Base-by-base conservation (phyloP, 2,113 vertebrate species). In the Saimiri boliviensis region DNA sequence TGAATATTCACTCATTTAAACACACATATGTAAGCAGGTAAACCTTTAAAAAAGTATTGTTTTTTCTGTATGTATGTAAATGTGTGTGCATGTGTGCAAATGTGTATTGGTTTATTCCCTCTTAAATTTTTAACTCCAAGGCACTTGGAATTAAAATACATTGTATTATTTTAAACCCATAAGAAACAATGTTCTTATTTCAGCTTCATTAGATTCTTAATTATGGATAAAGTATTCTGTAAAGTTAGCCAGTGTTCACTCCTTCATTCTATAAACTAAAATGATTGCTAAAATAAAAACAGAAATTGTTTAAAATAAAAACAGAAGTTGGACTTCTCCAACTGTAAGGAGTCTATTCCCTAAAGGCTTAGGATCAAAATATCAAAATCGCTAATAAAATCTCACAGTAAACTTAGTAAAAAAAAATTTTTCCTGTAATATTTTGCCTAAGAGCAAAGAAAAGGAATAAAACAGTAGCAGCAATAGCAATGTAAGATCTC, bases 311-410 rank as follows among this genome's bases (percentile, higher is more conserved):
- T 81, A 47, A 77, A 95, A 85, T 8, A 77, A 88, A 96, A 30
- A 56, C 5, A 88, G 25, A 71, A 93, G 37, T 3, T n/a, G 12
- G 30, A 45, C 16, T 71, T 74, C 68, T 21, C 14, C 8, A 45
- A 37, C 13, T 40, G 0, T 80, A 76, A 74, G 6, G 13, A 90
- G 4, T 89, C 32, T 8, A 71, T 88, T 19, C 40, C 25, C 27
- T 12, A 88, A 76, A 85, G 35, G 82, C 58, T 37, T 35, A 49
- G 54, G 30, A 80, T 73, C 3, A 76, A 81, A 85, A 71, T 89
- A 66, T 60, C 8, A 73, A 97, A 93, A 91, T 4, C 63, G 56
- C 40, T 56, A 85, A 37, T 54, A 56, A 81, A 95, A 90, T 35
- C 17, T 76, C 7, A 13, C 42, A 1, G 19, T 88, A 37, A 82